Percentiles rank a stretch among this genome's conserved stretches.
Evolutionary conservation across 2,113 vertebrate species (phyloP).

Genomic region (Sus scrofa): T2T-Sscrofa CM000824.6:97248501-97249000

Average conservation of each 20-base stretch:
- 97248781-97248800: too few species aligned
- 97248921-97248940: background rate
- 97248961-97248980: background rate
- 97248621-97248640: background rate
- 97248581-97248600: background rate
- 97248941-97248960: fast-evolving
- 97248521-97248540: background rate
- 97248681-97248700: background rate
- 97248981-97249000: background rate
- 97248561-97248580: background rate
- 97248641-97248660: background rate
- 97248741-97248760: background rate
- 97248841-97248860: too few species aligned
- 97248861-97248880: background rate
- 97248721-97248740: background rate
- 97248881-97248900: background rate
- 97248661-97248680: too few species aligned
- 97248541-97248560: background rate
- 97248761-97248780: background rate
- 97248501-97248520: background rate
- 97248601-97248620: background rate
- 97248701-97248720: background rate
- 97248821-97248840: background rate
- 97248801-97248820: background rate
- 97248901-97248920: background rate